Evolutionary conservation across 2,888 invertebrate genomes (phyloP).

Genomic region (Eurytoma adleriae): DNA sequence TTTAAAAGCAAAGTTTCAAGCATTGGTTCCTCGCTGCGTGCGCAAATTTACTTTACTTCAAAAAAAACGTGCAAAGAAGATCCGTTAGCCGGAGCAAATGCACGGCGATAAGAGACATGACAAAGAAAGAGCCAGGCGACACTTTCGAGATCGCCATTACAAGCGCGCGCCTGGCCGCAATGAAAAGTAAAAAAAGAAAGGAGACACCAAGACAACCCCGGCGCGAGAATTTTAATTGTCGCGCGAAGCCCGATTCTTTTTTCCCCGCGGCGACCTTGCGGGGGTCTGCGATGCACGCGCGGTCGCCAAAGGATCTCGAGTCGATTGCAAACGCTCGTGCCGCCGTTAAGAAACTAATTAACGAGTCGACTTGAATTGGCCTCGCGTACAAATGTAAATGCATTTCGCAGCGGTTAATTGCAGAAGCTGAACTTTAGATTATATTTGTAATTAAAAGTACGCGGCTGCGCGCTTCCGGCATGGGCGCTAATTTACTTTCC

Average conservation of each 20-base stretch:
- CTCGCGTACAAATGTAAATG: too few species aligned
- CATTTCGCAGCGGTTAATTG: too few species aligned
- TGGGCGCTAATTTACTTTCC: too few species aligned
- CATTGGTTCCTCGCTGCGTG: too few species aligned
- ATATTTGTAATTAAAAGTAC: not conserved
- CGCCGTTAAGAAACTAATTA: constrained; percentile 34
- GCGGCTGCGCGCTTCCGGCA: too few species aligned
- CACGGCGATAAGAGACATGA: not conserved
- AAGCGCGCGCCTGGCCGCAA: not conserved
- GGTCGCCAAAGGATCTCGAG: too few species aligned
- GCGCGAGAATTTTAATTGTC: constrained; percentile 42
- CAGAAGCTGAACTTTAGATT: too few species aligned
- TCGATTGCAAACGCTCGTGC: too few species aligned
- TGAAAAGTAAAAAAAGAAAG: not conserved
- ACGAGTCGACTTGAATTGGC: too few species aligned
- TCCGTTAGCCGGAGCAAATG: too few species aligned
- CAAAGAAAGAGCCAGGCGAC: not conserved
- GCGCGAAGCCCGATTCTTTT: constrained; percentile 3
- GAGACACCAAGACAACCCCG: not conserved
- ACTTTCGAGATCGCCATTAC: constrained; percentile 5
- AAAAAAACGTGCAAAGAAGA: too few species aligned
- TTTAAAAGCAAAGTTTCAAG: not conserved
- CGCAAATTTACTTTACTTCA: too few species aligned
- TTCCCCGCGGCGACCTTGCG: constrained; percentile 25
- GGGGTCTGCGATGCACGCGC: not conserved